Percentiles rank a stretch among this genome's conserved stretches.
phyloP scores from a whole-genome alignment of 2,888 invertebrate species.

The Hirtodrosophila confusa region DNA sequence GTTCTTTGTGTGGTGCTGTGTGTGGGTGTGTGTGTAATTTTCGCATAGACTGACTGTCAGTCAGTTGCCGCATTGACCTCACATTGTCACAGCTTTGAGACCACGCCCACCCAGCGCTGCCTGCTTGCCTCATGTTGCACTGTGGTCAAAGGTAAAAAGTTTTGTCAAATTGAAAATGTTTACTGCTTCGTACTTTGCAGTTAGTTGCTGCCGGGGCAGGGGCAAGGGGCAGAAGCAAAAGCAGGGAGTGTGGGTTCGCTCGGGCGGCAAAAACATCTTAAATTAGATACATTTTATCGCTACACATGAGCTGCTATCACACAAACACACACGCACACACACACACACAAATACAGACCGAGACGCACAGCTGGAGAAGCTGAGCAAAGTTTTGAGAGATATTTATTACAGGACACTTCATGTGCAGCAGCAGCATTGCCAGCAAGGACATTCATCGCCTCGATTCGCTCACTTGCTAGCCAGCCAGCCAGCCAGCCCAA shows the following conservation, averaged over 20 bases:
- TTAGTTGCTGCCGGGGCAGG: slow-evolving; percentile 30
- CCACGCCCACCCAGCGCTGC: slow-evolving; percentile 19
- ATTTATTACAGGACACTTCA: slow-evolving; percentile 77
- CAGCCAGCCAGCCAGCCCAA: no score
- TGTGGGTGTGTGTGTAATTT: slow-evolving; percentile 26
- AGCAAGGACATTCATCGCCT: slow-evolving; percentile 38
- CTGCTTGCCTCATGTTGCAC: slow-evolving; percentile 28
- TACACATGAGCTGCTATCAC: slow-evolving; percentile 63
- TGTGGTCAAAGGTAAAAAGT: slow-evolving; percentile 81
- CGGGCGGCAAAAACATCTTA: slow-evolving; percentile 78
- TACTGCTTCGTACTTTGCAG: slow-evolving; percentile 67
- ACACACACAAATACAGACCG: slow-evolving; percentile 3
- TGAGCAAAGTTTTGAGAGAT: slow-evolving; percentile 70
- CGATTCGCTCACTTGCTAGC: neutral
- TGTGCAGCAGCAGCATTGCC: slow-evolving; percentile 36
- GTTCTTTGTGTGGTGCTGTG: slow-evolving; percentile 43
- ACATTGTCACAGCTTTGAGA: slow-evolving; percentile 61
- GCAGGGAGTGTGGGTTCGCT: slow-evolving; percentile 22
- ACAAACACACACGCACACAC: slow-evolving; percentile 7
- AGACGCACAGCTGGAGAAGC: slow-evolving; percentile 30
- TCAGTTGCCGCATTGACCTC: slow-evolving; percentile 74
- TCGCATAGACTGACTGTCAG: slow-evolving; percentile 46
- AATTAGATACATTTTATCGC: slow-evolving; percentile 79
- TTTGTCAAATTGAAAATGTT: slow-evolving; percentile 79
- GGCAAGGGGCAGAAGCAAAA: neutral